A percentile compares a stretch with the other conserved stretches of the same genome.
These are phyloP conservation scores for Tiliqua scincoides DNA, from an alignment of 2,113 vertebrate species.

Conservation along the genomic window DNA sequence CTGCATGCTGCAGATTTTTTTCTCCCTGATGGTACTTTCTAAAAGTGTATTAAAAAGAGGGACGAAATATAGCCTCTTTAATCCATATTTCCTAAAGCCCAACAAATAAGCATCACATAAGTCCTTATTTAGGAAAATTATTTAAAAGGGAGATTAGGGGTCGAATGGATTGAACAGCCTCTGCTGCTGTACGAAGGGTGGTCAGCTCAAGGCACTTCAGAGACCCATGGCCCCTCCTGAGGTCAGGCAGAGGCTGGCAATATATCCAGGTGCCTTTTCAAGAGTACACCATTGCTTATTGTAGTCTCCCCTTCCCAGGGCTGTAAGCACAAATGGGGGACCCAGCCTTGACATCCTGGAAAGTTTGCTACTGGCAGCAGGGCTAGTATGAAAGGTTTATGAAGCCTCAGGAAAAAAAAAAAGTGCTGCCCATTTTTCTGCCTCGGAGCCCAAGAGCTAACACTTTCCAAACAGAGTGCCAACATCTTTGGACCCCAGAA, in stretches of 20 bases:
- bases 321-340: no score
- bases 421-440: background rate
- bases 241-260: background rate
- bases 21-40: background rate
- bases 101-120: slow-evolving; percentile 22
- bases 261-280: background rate
- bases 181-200: background rate
- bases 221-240: background rate
- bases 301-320: background rate
- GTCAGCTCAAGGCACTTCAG: background rate
- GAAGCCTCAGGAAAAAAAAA: background rate
- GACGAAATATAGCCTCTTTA: slow-evolving; percentile 4
- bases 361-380: background rate
- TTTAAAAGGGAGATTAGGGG: slow-evolving; percentile 16
- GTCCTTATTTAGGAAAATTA: slow-evolving; percentile 26
- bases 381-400: background rate
- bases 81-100: slow-evolving; percentile 15
- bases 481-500: background rate
- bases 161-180: background rate
- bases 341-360: background rate
- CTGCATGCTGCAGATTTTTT: background rate
- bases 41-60: slow-evolving; percentile 27
- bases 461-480: background rate
- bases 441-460: background rate
- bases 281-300: background rate